These are phyloP conservation scores for Tyto alba DNA, from an alignment of 2,113 vertebrate genomes.

Conservation along the genomic window DNA sequence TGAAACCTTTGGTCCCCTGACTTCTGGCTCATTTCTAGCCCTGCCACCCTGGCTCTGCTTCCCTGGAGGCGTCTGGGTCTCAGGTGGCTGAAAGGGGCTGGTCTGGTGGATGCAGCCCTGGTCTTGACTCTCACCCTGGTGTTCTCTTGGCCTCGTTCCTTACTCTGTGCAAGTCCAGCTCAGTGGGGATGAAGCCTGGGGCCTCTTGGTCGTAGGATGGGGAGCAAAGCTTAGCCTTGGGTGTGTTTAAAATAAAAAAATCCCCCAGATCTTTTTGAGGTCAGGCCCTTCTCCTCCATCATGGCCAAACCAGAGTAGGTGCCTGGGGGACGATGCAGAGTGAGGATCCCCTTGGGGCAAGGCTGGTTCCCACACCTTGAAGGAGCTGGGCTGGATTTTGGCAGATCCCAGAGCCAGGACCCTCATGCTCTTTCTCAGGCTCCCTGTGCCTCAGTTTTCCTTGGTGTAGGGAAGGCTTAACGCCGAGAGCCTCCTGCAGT, in stretches of 20 bases:
- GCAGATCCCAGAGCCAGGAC: neutral
- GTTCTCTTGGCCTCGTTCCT: neutral
- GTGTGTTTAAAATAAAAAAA: neutral
- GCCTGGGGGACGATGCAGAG: neutral
- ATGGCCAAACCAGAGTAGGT: rapidly evolving
- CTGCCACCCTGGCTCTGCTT: rapidly evolving
- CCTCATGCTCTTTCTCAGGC: neutral
- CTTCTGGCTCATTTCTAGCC: neutral
- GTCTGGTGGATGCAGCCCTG: neutral
- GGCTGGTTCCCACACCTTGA: neutral
- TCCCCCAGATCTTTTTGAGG: neutral
- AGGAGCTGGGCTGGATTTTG: neutral
- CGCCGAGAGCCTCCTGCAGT: neutral
- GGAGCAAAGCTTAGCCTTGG: neutral
- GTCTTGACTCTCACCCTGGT: rapidly evolving
- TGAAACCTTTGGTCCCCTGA: neutral
- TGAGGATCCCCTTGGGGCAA: neutral
- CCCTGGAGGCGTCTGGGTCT: rapidly evolving
- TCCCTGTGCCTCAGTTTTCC: neutral
- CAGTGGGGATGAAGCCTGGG: neutral
- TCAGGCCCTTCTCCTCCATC: neutral
- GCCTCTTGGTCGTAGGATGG: neutral
- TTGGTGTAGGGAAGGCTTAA: neutral
- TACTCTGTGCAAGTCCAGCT: neutral
- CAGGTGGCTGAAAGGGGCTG: neutral